Evolutionary conservation across 2,113 vertebrate species (phyloP), one percentile per base, ranked within the genome.

Genomic region (Megaceryle maxima): DNA sequence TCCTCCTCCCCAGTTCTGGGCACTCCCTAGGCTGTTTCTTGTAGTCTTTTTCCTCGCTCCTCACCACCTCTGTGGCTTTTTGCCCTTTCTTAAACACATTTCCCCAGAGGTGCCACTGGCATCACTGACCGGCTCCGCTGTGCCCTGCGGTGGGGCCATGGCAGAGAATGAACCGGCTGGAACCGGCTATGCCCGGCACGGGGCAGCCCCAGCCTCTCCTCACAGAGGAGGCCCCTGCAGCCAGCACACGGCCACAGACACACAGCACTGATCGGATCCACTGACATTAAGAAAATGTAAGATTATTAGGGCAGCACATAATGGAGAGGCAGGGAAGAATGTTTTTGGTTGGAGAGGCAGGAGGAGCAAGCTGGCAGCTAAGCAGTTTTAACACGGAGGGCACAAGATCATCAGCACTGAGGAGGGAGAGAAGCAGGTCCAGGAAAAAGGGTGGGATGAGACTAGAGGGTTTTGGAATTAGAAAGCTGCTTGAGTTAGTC

Each of bases 171-270:
- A 37, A 20, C 7, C 1, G 3, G 19, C 7, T 3, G 37, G 20
- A 62, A 19, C 73, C 1, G 1, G n/a, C 67, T 19, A 19, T 12
- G 22, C 25, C 48, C 1, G 5, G 39, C 18, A 8, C 1, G 0
- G 35, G 63, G 33, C 41, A 56, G 51, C 33, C 28, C 16, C 2
- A 0, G 9, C 39, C 46, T 22, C 51, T 41, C 31, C 67, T 63
- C 60, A 24, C 53, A 68, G 70, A 46, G 26, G 15, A 37, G 33
- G 33, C 16, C 26, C 24, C 41, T 9, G 0, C 56, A 41, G 51
- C 41, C 50, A 26, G 48, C 22, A 10, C 10, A 15, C 8, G 2
- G 26, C 25, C 24, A 3, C 28, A 10, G 41, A 1, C 24, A 24
- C 35, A 37, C 37, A 10, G 16, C 6, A 0, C 18, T 11, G 29